Percentiles rank a stretch among this genome's conserved stretches.
phyloP scores from a whole-genome alignment of 2,113 vertebrate genomes.

The Equus quagga region DNA sequence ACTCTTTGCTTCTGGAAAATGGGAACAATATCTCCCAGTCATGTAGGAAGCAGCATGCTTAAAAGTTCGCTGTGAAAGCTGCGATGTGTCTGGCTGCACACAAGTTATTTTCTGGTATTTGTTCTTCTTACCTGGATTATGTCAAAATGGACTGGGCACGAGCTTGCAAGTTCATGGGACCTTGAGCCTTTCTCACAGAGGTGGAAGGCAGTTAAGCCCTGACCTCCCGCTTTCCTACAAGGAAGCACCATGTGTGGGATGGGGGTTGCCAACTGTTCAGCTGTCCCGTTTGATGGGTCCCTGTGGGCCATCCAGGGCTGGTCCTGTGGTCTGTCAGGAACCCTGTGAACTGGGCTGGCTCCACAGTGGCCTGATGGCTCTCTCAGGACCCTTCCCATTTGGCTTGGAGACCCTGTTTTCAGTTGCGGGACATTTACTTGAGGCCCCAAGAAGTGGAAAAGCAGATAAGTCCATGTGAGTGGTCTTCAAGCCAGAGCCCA shows the following conservation, averaged over 20 bases:
- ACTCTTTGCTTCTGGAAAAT: not conserved
- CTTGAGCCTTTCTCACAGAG: not conserved
- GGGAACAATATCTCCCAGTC: not conserved
- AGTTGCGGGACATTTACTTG: not conserved
- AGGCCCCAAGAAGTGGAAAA: not conserved
- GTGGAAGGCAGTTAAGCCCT: not conserved
- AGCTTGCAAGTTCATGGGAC: not conserved
- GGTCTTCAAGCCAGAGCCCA: not conserved
- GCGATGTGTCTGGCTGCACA: not conserved
- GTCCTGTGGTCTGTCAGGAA: not conserved
- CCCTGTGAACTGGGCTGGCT: not conserved
- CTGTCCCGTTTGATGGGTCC: not conserved
- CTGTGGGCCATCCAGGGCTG: not conserved
- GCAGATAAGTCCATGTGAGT: too few species aligned
- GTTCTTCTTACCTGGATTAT: not conserved
- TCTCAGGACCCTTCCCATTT: not conserved
- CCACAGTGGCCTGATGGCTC: not conserved
- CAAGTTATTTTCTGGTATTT: not conserved
- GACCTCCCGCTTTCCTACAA: not conserved
- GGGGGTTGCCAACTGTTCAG: not conserved
- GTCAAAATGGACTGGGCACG: not conserved
- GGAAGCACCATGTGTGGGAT: fast-evolving
- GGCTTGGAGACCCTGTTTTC: not conserved
- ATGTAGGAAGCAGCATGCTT: fast-evolving
- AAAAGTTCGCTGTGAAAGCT: not conserved